Percentiles rank a stretch among this genome's conserved stretches.
Conservation (phyloP, 2,113 vertebrate species). For the Empidonax alnorum region DNA sequence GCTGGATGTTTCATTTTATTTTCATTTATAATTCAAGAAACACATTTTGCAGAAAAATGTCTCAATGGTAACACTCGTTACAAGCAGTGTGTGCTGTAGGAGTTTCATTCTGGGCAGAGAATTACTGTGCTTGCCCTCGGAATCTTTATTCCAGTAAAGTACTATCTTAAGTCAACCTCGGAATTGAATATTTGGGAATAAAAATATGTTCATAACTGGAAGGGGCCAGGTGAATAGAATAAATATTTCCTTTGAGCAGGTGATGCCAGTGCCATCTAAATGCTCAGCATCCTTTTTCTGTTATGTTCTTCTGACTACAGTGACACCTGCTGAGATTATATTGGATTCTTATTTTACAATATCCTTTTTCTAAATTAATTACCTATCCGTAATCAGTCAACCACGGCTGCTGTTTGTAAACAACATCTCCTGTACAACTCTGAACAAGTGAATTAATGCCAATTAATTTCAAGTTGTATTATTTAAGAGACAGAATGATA, state of each 20-base stretch:
- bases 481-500: not conserved
- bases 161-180: not conserved
- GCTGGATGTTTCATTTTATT: conserved; percentile 52
- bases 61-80: not conserved
- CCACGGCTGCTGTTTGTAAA: conserved; percentile 42
- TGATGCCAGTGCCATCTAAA: not conserved
- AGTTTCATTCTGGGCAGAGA: conserved; percentile 8
- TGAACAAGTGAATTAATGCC: conserved; percentile 43
- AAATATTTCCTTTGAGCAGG: not conserved
- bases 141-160: conserved; percentile 5
- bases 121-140: not conserved
- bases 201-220: not conserved
- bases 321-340: conserved; percentile 67
- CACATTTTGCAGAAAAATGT: not conserved
- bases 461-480: conserved; percentile 27
- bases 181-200: conserved; percentile 17
- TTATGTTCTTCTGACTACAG: conserved; percentile 42
- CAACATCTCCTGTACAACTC: conserved; percentile 38
- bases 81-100: not conserved
- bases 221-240: not conserved
- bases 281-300: conserved; percentile 13
- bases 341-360: conserved; percentile 47
- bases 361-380: conserved; percentile 67
- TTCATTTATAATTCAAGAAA: conserved; percentile 50
- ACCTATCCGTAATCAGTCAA: conserved; percentile 45